Base-by-base conservation (phyloP, 2,113 vertebrate genomes). In the Hippoglossus stenolepis region DNA sequence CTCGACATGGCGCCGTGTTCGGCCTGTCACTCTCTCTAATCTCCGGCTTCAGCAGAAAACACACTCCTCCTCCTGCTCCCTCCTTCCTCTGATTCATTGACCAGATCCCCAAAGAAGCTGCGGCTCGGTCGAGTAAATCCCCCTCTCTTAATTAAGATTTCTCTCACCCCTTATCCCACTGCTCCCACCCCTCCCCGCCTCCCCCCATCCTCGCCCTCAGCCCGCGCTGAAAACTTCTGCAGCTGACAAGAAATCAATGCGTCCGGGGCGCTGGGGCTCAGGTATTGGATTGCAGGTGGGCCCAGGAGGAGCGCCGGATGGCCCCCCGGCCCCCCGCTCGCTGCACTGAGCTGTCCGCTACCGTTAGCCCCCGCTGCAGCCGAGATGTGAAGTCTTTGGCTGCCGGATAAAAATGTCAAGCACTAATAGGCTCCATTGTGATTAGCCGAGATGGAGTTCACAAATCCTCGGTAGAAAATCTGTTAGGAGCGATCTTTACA, bases 371-470 rank as follows among this genome's bases (percentile, higher is more conserved):
- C 75, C 80, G 43, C 90, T 53, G 73, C 73, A 51, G 87, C 85
- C 35, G 26, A 91, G 88, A 86, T 87, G 83, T 85, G 84, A 83
- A 91, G 85, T 85, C 82, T 90, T 93, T 85, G 92, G 91, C 93
- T 93, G 90, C 45, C 76, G 92, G 94, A 95, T 95, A 94, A 94
- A 94, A 93, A 93, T 93, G 94, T 93, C 93, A 94, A 89, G 85
- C 86, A 24, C 94, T 95, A 95, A 95, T 95, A 93, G 93, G 94
- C 90, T 94, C 94, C 94, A 91, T 89, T 94, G 94, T 93, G 94
- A 94, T 95, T 95, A 94, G 88, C 79, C 14, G 82, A 89, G 90
- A 92, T 87, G 90, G 89, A 91, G 90, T 89, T 88, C 80, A 85
- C 87, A 93, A 92, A 94, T 91, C 93, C 93, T 90, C 84, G 70